Conservation (phyloP, 2,888 invertebrate species). For the Drosophila demipolita region DNA sequence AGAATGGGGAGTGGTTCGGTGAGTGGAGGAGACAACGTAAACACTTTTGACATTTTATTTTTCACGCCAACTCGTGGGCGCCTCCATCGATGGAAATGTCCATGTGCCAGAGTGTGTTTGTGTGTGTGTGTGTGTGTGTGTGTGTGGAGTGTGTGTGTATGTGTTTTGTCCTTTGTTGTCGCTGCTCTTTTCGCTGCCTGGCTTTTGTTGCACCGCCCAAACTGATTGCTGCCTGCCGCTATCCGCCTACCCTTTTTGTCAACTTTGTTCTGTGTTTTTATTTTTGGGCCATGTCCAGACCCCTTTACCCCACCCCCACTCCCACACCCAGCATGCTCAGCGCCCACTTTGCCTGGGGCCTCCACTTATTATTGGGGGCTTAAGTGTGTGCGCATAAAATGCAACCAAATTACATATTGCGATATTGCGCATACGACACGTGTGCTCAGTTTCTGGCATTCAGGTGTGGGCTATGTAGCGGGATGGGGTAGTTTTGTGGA, state of each 20-base stretch:
- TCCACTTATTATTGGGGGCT: slow-evolving; percentile 43
- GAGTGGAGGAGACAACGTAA: slow-evolving; percentile 58
- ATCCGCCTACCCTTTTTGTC: not conserved
- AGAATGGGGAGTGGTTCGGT: not conserved
- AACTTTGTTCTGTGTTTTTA: slow-evolving; percentile 29
- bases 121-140: slow-evolving; percentile 22
- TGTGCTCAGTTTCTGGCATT: slow-evolving; percentile 31
- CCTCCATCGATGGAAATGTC: slow-evolving; percentile 41
- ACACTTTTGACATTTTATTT: slow-evolving; percentile 80
- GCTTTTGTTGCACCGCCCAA: slow-evolving; percentile 53
- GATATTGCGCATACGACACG: slow-evolving; percentile 66
- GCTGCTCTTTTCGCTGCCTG: slow-evolving; percentile 58
- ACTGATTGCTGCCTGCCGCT: not conserved
- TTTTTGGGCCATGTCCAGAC: slow-evolving; percentile 31
- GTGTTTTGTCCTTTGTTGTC: slow-evolving; percentile 50
- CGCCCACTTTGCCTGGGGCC: not conserved
- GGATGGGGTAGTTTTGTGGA: not conserved
- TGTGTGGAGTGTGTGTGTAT: slow-evolving; percentile 1
- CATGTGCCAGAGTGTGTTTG: slow-evolving; percentile 18
- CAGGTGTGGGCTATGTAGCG: not conserved
- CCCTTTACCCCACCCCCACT: not conserved
- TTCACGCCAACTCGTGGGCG: slow-evolving; percentile 69
- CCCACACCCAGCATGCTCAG: not conserved
- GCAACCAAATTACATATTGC: slow-evolving; percentile 60
- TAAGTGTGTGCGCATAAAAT: slow-evolving; percentile 60